Base-by-base conservation (phyloP, 2,888 invertebrate genomes). In the Dexiosoma caninum region DNA sequence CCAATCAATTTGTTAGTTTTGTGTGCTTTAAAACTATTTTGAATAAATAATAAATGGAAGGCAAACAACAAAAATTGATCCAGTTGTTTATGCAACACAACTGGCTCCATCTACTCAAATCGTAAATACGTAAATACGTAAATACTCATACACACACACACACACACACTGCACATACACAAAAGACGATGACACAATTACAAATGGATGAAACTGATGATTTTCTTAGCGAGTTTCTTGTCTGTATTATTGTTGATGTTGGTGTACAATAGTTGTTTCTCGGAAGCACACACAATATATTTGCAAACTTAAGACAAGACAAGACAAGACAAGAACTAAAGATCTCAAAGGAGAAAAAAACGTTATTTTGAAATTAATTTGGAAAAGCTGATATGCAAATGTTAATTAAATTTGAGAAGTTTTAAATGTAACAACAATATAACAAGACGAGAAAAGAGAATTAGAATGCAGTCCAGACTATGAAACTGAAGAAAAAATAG, bases 1-100 rank as follows among this genome's bases (percentile, higher is more conserved):
- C 81, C 69, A 81, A 81, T 67, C 67, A 81, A 81, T 81, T 81
- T 81, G 77, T 69, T 62, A 77, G 72, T 57, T 55, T 67, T 77
- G 49, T 72, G 76, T 81, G 72, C 49, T 69, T 66, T 69, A 76
- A 77, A 77, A 81, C 77, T 81, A 77, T 77, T 81, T 76, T 67
- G 62, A 62, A 80, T 76, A 62, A 76, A 80, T 77, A 72, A 77
- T 69, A 72, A 81, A 76, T 55, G 51, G n/a, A 71, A 72, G 46
- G 67, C 42, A 76, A 80, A 80, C 71, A 76, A 46, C 30, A 9
- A 40, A 37, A 37, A 37, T 7, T 2, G 14, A 46, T 44, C 5
- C 19, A 5, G 35, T 42, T 44, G n/a, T 35, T 23, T 42, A 14
- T 44, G 44, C 55, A 64, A 46, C 19, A 27, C 44, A 62, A 44